Conservation (phyloP, 2,888 invertebrate genomes). For the Idaea dimidiata region DNA sequence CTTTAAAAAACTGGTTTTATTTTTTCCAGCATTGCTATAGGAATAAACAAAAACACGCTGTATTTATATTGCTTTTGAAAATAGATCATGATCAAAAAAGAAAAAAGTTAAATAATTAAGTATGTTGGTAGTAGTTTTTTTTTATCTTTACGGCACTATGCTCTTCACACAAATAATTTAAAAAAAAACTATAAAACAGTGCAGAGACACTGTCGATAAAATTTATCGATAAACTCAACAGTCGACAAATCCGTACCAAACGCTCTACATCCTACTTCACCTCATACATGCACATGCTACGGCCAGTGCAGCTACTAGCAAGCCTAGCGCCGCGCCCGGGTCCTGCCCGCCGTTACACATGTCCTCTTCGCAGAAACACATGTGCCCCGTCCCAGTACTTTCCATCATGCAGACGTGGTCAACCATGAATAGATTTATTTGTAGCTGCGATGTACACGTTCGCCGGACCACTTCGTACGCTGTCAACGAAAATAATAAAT, state of each 20-base stretch:
- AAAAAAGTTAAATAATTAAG: too few species aligned
- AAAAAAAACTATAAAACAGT: conserved; percentile 4
- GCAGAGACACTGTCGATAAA: conserved; percentile 20
- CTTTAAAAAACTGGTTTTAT: too few species aligned
- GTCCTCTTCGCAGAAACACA: conserved; percentile 99
- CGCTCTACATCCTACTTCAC: conserved; percentile 67
- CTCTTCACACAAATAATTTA: background rate
- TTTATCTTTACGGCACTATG: too few species aligned
- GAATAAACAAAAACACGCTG: too few species aligned
- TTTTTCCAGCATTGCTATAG: too few species aligned
- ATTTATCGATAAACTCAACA: conserved; percentile 21
- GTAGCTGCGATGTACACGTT: conserved; percentile 95
- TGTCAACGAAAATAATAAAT: conserved; percentile 64
- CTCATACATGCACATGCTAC: conserved; percentile 75
- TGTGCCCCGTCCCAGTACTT: conserved; percentile 98
- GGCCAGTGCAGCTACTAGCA: conserved; percentile 48
- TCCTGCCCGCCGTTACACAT: conserved; percentile 87
- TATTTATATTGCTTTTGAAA: too few species aligned
- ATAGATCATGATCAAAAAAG: too few species aligned
- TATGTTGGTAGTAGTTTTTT: too few species aligned
- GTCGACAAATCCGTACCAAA: conserved; percentile 49
- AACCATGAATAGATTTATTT: conserved; percentile 98
- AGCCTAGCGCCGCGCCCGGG: conserved; percentile 47
- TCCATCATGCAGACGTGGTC: conserved; percentile 99
- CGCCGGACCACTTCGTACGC: conserved; percentile 94